A percentile compares a stretch with the other conserved stretches of the same genome.
Conservation (phyloP, 2,888 invertebrate genomes). For the Julus scanicus region DNA sequence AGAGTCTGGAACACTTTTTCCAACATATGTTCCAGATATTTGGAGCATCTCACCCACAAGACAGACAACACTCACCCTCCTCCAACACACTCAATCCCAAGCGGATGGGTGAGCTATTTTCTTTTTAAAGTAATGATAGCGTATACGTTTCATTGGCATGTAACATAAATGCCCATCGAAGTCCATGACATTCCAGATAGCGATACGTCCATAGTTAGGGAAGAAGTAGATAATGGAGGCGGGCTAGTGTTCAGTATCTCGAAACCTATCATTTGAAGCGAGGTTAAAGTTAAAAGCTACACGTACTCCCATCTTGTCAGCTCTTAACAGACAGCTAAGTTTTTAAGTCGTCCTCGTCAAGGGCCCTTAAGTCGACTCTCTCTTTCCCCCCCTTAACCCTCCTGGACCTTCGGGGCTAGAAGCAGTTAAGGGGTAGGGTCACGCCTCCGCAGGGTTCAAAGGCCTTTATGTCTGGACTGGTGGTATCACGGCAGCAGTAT, state of each 20-base stretch:
- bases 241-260: background rate
- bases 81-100: no score
- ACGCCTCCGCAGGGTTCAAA: background rate
- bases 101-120: background rate
- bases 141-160: slow-evolving; percentile 16
- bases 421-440: background rate
- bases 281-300: background rate
- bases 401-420: background rate
- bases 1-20: no score
- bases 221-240: slow-evolving; percentile 15
- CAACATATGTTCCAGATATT: no score
- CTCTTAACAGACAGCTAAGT: background rate
- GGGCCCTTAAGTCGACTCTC: background rate
- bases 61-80: no score
- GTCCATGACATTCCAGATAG: background rate
- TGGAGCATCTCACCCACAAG: no score
- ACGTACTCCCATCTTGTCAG: slow-evolving; percentile 16
- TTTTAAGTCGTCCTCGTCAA: background rate
- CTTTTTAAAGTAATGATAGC: background rate
- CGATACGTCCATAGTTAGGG: background rate
- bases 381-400: background rate
- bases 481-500: background rate
- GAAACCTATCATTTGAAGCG: slow-evolving; percentile 21
- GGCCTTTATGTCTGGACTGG: background rate
- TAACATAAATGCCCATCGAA: background rate